These are phyloP conservation scores for Pinctada fucata DNA, from an alignment of 2,888 invertebrate genomes.

Conservation along the genomic window DNA sequence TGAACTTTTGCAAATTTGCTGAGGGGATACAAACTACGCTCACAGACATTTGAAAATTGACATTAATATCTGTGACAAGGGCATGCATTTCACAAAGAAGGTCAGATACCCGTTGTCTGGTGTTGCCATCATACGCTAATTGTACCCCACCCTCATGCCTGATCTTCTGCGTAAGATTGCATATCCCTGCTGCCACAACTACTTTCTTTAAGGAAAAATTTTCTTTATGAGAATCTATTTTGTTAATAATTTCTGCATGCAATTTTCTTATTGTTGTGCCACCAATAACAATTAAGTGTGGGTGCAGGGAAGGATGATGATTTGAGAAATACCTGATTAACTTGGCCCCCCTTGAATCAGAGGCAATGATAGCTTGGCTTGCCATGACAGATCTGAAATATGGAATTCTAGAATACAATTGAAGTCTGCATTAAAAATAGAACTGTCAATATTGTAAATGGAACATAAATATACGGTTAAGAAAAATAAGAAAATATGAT, in stretches of 20 bases:
- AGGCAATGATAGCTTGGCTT: neutral
- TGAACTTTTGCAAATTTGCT: neutral
- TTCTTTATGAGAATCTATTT: neutral
- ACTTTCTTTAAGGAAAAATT: neutral
- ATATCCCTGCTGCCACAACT: slow-evolving; percentile 1
- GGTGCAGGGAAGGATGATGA: neutral
- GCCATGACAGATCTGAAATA: neutral
- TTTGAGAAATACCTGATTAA: neutral
- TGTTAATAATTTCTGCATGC: neutral
- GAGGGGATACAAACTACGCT: neutral
- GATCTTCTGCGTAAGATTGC: neutral
- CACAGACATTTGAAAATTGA: neutral
- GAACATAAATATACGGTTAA: no score
- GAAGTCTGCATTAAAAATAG: no score
- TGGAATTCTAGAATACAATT: neutral
- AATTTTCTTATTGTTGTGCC: neutral
- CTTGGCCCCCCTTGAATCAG: neutral
- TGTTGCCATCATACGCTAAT: neutral
- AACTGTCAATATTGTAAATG: no score
- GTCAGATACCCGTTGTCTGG: neutral
- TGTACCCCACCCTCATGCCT: neutral
- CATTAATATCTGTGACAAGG: neutral
- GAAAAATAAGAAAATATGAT: no score
- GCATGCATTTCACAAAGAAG: neutral
- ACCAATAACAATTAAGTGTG: neutral